A percentile compares a stretch with the other conserved stretches of the same genome.
phyloP scores from a whole-genome alignment of 23 tunicate species.

The Trididemnum nubilum region DNA sequence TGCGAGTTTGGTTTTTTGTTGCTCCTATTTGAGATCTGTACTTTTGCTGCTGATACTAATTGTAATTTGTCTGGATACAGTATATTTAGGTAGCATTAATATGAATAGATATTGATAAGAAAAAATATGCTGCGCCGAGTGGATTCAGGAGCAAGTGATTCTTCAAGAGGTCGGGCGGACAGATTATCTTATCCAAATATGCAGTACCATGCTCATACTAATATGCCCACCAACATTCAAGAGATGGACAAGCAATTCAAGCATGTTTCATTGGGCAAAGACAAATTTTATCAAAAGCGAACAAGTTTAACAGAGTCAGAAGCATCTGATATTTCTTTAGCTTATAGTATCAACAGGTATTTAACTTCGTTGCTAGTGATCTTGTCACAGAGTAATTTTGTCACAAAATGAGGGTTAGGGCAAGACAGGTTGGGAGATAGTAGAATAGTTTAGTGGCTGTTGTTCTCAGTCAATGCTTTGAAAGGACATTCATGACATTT shows the following conservation, averaged over 20 bases:
- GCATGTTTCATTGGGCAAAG: constrained; percentile 31
- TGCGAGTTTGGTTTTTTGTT: too few species aligned
- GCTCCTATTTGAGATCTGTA: too few species aligned
- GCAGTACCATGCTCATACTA: neutral
- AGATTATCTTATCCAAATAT: constrained; percentile 43
- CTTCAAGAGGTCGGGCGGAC: constrained; percentile 44
- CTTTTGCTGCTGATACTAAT: too few species aligned
- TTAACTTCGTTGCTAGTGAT: neutral
- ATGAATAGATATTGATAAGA: too few species aligned
- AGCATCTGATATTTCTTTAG: constrained; percentile 49
- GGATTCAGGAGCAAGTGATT: constrained; percentile 58
- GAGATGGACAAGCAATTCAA: constrained; percentile 37
- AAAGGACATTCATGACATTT: too few species aligned
- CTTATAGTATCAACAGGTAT: constrained; percentile 24
- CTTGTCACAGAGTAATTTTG: too few species aligned
- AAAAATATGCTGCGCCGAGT: constrained; percentile 37
- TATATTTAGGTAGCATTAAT: too few species aligned
- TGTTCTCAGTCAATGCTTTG: too few species aligned
- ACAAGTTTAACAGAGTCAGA: constrained; percentile 71
- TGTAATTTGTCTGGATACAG: too few species aligned
- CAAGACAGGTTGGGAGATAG: neutral
- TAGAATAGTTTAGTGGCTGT: too few species aligned
- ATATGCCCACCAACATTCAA: constrained; percentile 17
- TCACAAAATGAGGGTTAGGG: too few species aligned
- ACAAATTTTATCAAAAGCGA: constrained; percentile 52